Percentiles rank a stretch among this genome's conserved stretches.
Evolutionary conservation across 2,888 invertebrate species (phyloP).

Genomic region (Anoplius nigerrimus): DNA sequence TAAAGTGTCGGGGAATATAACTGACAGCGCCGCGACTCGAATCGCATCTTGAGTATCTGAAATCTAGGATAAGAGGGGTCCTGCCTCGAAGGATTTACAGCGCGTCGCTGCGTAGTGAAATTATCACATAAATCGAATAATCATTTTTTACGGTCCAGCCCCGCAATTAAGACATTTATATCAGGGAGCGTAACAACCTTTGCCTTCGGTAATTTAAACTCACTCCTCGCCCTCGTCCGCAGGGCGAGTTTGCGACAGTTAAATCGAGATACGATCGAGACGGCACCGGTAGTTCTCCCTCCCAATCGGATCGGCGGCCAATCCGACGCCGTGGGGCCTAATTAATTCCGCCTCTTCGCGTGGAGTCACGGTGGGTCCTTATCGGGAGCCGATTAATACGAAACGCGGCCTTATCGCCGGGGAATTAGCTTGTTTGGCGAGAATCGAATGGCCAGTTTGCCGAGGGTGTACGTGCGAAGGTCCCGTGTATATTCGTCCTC

Average conservation of each 20-base stretch:
- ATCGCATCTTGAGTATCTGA: too few relatives aligned
- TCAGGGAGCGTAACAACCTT: conserved; percentile 27
- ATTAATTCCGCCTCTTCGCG: conserved; percentile 60
- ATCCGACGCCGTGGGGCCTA: conserved; percentile 45
- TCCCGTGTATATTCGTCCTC: background rate
- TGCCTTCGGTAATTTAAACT: conserved; percentile 50
- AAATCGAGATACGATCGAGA: conserved; percentile 50
- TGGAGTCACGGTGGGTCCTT: conserved; percentile 45
- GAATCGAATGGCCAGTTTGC: conserved; percentile 30
- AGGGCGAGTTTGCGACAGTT: conserved; percentile 45
- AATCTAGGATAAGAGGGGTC: too few relatives aligned
- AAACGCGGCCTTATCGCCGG: conserved; percentile 47
- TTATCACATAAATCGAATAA: conserved; percentile 28
- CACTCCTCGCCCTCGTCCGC: conserved; percentile 23
- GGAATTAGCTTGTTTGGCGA: conserved; percentile 52
- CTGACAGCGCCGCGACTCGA: too few relatives aligned
- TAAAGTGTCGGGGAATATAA: too few relatives aligned
- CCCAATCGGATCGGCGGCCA: conserved; percentile 39
- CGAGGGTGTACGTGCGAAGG: background rate
- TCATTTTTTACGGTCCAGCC: conserved; percentile 29
- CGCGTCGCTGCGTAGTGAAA: background rate
- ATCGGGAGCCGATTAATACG: conserved; percentile 57
- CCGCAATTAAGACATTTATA: conserved; percentile 52
- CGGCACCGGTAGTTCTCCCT: conserved; percentile 42
- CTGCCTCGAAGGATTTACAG: background rate